Evolutionary conservation across 2,888 invertebrate species (phyloP).

Genomic region (Idaea dimidiata): DNA sequence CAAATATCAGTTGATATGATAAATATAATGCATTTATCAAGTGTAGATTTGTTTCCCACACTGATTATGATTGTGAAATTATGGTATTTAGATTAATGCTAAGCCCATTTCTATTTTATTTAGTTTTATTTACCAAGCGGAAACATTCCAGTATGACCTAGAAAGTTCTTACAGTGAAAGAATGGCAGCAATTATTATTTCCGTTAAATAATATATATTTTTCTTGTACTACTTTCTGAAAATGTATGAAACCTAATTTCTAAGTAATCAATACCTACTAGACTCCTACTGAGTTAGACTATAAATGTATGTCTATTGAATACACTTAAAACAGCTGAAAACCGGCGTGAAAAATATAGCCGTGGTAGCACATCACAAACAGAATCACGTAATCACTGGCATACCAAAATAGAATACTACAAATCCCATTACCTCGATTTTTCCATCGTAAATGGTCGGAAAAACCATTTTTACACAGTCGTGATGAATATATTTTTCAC

Average conservation of each 20-base stretch:
- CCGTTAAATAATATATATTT: neutral
- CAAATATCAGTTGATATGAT: neutral
- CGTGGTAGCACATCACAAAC: constrained; percentile 42
- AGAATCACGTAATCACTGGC: constrained; percentile 44
- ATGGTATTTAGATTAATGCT: neutral
- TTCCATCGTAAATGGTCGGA: constrained; percentile 67
- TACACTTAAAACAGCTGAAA: constrained; percentile 26
- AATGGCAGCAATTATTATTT: neutral
- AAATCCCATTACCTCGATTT: constrained; percentile 55
- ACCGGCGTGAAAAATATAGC: constrained; percentile 41
- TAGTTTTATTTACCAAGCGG: neutral
- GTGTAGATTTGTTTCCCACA: neutral
- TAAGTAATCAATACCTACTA: neutral
- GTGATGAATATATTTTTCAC: constrained; percentile 49
- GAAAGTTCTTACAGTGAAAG: neutral
- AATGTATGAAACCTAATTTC: neutral
- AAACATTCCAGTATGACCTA: neutral
- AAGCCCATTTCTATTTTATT: neutral
- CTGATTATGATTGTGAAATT: neutral
- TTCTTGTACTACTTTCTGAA: neutral
- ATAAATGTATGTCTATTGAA: constrained; percentile 12
- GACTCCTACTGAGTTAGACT: neutral
- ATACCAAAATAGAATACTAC: constrained; percentile 43
- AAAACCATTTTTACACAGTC: constrained; percentile 65
- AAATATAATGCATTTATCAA: neutral